Percentiles rank a stretch among this genome's conserved stretches.
Conservation (phyloP, 92 coral and sea anemone species). For the Scolanthus callimorphus region DNA sequence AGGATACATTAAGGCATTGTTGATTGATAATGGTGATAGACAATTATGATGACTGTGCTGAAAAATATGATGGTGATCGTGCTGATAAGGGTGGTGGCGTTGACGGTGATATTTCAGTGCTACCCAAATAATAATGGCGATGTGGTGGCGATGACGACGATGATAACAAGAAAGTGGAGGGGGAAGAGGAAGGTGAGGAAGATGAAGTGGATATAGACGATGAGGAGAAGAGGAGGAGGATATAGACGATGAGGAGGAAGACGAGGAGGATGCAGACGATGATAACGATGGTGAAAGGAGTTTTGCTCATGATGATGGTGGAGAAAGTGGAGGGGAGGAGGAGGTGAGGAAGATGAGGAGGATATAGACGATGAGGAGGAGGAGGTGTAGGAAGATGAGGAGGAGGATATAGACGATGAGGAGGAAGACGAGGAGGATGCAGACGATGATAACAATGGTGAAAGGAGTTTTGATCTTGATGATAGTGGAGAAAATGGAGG, state of each 20-base stretch:
- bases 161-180: neutral
- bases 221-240: neutral
- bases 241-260: neutral
- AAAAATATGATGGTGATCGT: neutral
- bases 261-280: neutral
- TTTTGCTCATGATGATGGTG: neutral
- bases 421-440: too few relatives aligned
- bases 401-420: too few relatives aligned
- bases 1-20: neutral
- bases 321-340: neutral
- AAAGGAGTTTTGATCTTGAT: too few relatives aligned
- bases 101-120: neutral
- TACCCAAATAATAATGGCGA: neutral
- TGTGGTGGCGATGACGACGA: neutral
- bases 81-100: neutral
- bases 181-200: neutral
- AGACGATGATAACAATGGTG: too few relatives aligned
- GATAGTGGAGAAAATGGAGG: neutral
- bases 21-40: neutral
- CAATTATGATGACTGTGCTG: neutral
- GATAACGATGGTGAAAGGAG: neutral
- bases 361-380: too few relatives aligned
- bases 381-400: too few relatives aligned
- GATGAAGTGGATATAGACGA: neutral
- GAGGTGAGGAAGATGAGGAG: too few relatives aligned